Percentiles rank a stretch among this genome's conserved stretches.
Evolutionary conservation across 2,888 invertebrate genomes (phyloP).

Genomic region (Pachydiplax longipennis): DNA sequence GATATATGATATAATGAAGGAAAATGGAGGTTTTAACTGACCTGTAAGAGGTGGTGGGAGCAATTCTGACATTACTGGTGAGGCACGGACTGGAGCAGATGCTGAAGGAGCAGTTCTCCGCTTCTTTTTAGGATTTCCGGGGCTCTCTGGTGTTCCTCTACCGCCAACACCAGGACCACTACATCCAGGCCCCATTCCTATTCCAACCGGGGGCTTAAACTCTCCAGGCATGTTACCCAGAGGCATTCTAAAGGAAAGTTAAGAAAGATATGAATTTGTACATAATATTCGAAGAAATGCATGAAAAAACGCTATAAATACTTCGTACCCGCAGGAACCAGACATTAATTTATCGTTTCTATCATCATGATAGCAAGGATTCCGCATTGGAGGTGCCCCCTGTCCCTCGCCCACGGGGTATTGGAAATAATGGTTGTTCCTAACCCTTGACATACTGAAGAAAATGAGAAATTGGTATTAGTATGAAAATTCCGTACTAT

Average conservation of each 20-base stretch:
- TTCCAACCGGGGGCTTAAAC: conserved; percentile 75
- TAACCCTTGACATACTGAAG: conserved; percentile 56
- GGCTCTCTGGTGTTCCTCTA: conserved; percentile 70
- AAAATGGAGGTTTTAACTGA: conserved; percentile 33
- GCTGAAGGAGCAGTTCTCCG: conserved; percentile 73
- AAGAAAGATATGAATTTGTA: background rate
- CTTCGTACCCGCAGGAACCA: conserved; percentile 52
- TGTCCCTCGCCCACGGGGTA: conserved; percentile 51
- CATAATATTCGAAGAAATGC: background rate
- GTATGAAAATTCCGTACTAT: background rate
- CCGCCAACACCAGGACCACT: conserved; percentile 21
- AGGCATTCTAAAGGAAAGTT: conserved; percentile 66
- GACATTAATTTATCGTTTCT: conserved; percentile 52
- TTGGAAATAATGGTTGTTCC: conserved; percentile 56
- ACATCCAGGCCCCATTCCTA: conserved; percentile 64
- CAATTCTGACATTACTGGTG: conserved; percentile 69
- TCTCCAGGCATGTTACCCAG: conserved; percentile 75
- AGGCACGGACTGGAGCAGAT: conserved; percentile 69
- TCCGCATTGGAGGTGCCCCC: conserved; percentile 48
- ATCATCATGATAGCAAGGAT: conserved; percentile 55
- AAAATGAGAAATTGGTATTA: background rate
- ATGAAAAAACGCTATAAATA: background rate
- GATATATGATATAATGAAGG: no score
- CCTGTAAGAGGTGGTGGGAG: conserved; percentile 85
- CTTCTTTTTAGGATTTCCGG: conserved; percentile 86